phyloP scores from a whole-genome alignment of 2,797 vertebrate genomes.

The Hozukius guyotensis region DNA sequence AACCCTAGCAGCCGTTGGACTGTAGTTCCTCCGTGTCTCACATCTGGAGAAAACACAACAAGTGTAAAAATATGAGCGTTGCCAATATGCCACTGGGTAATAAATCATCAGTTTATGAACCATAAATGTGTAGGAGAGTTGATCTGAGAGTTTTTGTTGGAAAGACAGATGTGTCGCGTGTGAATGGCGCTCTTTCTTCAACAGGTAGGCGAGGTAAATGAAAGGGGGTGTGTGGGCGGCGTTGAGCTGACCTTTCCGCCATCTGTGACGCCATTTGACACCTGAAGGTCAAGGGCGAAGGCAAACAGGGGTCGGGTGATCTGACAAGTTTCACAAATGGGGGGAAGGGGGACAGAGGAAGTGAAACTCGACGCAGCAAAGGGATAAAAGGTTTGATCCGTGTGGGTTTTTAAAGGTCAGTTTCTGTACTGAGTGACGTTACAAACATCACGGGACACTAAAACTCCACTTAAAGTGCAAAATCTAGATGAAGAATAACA shows the following conservation, averaged over 20 bases:
- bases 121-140: constrained; percentile 17
- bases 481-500: neutral
- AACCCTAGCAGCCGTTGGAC: constrained; percentile 19
- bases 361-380: constrained; percentile 36
- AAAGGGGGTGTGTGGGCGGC: constrained; percentile 1
- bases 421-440: constrained; percentile 30
- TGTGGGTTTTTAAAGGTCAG: constrained; percentile 54
- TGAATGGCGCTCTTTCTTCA: constrained; percentile 55
- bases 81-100: constrained; percentile 27
- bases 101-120: constrained; percentile 55
- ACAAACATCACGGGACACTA: neutral
- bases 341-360: constrained; percentile 35
- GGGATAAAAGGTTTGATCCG: constrained; percentile 41
- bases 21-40: constrained; percentile 18
- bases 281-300: constrained; percentile 62
- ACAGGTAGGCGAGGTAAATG: neutral
- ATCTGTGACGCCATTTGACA: constrained; percentile 38
- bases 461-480: neutral
- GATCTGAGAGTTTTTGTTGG: constrained; percentile 5
- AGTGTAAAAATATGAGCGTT: constrained; percentile 24
- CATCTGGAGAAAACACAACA: constrained; percentile 55
- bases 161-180: constrained; percentile 12
- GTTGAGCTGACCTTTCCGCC: constrained; percentile 38
- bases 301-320: constrained; percentile 28
- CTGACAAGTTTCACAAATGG: constrained; percentile 28